Evolutionary conservation across 2,113 vertebrate species (phyloP).

Genomic region (Dasyprocta punctata): DNA sequence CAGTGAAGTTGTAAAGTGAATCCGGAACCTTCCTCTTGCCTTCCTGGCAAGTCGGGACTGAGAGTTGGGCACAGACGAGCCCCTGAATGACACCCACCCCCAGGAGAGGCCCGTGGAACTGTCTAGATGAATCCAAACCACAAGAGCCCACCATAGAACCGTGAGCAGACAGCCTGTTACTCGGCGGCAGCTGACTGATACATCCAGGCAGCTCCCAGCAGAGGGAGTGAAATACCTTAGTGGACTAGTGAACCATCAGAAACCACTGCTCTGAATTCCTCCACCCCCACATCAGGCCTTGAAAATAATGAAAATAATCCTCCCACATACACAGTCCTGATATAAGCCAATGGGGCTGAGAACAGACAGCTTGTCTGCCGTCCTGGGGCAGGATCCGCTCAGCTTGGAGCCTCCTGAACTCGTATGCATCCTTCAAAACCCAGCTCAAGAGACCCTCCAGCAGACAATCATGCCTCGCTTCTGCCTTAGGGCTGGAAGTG

Average conservation of each 20-base stretch:
- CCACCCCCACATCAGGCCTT: neutral
- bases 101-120: neutral
- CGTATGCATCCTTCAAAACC: slow-evolving; percentile 37
- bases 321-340: neutral
- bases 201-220: neutral
- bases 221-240: neutral
- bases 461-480: neutral
- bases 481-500: neutral
- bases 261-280: neutral
- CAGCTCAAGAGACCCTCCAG: neutral
- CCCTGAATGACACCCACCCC: neutral
- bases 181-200: neutral
- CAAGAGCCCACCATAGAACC: neutral
- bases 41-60: neutral
- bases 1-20: neutral
- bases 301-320: neutral
- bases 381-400: neutral
- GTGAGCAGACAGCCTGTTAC: neutral
- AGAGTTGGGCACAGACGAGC: neutral
- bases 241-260: neutral
- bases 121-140: neutral
- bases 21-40: neutral
- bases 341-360: neutral
- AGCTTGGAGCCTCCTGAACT: neutral
- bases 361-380: neutral